phyloP scores from a whole-genome alignment of 2,888 invertebrate species.

The Micropterix aruncella region DNA sequence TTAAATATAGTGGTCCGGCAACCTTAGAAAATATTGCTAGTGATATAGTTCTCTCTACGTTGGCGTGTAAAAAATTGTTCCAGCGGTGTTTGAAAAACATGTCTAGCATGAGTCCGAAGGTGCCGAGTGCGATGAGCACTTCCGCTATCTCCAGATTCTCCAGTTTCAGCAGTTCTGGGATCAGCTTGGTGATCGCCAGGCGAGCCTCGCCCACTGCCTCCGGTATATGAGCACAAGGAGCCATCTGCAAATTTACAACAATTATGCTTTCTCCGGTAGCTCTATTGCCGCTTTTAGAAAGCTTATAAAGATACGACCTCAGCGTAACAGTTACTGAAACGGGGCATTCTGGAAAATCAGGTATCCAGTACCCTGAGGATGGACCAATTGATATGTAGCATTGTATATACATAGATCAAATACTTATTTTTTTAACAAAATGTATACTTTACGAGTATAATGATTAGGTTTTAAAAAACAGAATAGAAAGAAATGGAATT shows the following conservation, averaged over 20 bases:
- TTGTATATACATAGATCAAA: no score
- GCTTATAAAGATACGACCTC: no score
- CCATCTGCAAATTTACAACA: neutral
- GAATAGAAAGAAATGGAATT: no score
- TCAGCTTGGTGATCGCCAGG: conserved; percentile 49
- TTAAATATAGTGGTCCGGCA: neutral
- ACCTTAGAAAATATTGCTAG: conserved; percentile 20
- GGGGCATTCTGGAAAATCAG: no score
- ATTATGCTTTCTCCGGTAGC: no score
- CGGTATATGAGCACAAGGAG: neutral
- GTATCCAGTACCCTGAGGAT: no score
- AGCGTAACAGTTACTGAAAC: no score
- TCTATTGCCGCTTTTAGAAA: no score
- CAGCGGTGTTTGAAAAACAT: conserved; percentile 61
- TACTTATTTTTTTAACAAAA: no score
- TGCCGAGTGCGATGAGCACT: conserved; percentile 24
- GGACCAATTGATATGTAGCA: no score
- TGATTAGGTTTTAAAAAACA: no score
- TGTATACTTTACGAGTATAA: no score
- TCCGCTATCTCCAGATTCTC: conserved; percentile 42
- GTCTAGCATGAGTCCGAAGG: conserved; percentile 38
- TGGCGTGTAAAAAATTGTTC: conserved; percentile 69
- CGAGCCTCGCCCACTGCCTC: conserved; percentile 53
- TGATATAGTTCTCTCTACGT: conserved; percentile 52
- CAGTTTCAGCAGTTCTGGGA: conserved; percentile 44